Evolutionary conservation across 1,140 invertebrate species (phyloP).

Genomic region (Oryctes rhinoceros): DNA sequence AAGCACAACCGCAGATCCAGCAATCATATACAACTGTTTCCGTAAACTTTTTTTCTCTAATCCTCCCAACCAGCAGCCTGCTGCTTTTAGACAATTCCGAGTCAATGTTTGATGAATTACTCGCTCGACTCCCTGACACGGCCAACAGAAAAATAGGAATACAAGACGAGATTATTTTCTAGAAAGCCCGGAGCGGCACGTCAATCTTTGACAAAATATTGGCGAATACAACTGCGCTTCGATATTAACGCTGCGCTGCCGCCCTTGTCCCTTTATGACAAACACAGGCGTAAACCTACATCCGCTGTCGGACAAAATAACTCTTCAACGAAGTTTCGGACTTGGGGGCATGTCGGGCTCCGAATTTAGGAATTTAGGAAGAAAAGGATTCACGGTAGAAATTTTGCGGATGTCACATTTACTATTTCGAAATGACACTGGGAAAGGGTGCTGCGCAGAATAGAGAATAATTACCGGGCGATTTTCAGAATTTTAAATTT

Average conservation of each 20-base stretch:
- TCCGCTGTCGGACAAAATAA: slow-evolving; percentile 17
- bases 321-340: not conserved
- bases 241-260: not conserved
- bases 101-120: slow-evolving; percentile 3
- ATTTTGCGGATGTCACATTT: not conserved
- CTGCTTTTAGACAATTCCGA: not conserved
- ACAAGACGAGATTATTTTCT: not conserved
- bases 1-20: too few species aligned
- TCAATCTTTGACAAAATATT: slow-evolving; percentile 10
- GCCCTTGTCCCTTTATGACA: not conserved
- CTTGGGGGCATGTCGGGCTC: not conserved
- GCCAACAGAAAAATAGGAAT: not conserved
- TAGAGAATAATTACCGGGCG: too few species aligned
- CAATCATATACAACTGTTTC: too few species aligned
- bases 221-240: not conserved
- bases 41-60: not conserved
- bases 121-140: not conserved
- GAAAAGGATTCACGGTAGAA: not conserved
- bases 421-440: too few species aligned
- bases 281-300: not conserved
- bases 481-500: too few species aligned
- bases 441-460: too few species aligned
- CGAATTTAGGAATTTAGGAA: not conserved
- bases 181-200: not conserved
- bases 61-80: not conserved